These are phyloP conservation scores for Tragelaphus imberbis DNA, from an alignment of 2,113 vertebrate genomes.

Conservation along the genomic window DNA sequence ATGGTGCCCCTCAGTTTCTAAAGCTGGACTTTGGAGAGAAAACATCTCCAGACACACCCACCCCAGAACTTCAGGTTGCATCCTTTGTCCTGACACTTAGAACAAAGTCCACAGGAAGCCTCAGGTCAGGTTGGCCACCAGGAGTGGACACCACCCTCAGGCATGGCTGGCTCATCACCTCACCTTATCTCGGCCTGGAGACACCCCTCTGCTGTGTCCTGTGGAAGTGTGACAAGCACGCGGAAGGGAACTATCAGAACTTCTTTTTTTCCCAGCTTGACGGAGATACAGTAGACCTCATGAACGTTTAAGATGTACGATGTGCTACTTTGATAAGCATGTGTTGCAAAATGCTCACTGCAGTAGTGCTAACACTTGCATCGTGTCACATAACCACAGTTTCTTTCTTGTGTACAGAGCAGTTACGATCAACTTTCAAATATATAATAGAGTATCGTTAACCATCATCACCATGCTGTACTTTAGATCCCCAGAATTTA, in stretches of 20 bases:
- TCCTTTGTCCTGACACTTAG: neutral
- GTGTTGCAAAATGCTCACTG: neutral
- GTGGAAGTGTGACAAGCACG: neutral
- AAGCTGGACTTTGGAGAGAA: neutral
- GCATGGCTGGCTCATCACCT: accelerated
- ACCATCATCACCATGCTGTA: neutral
- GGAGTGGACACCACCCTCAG: neutral
- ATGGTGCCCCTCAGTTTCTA: neutral
- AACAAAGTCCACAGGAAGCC: neutral
- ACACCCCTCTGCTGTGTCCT: accelerated
- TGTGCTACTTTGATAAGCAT: no score
- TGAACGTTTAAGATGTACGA: accelerated
- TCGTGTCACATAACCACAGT: accelerated
- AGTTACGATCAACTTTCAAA: neutral
- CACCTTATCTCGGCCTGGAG: neutral
- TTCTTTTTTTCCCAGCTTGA: neutral
- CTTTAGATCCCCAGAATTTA: neutral
- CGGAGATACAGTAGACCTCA: neutral
- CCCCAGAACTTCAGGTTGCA: neutral
- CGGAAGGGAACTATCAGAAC: neutral
- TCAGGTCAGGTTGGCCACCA: neutral
- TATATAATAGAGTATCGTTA: neutral
- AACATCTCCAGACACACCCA: neutral
- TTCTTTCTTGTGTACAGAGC: neutral
- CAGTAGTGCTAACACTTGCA: neutral